Base-by-base conservation (phyloP, 2,888 invertebrate species). In the Troides aeacus region DNA sequence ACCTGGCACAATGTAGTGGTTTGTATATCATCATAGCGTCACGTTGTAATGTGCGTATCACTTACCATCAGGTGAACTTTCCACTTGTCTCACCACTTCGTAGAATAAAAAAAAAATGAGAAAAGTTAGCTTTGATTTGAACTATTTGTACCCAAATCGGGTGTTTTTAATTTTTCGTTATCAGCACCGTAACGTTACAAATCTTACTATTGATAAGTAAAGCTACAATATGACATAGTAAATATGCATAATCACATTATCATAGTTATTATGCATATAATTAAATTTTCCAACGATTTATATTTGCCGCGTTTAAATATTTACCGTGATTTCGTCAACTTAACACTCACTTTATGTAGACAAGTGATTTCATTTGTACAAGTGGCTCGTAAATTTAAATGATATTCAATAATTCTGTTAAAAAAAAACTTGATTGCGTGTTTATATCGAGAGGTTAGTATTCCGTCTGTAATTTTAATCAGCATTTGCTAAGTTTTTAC, bases 361-460 rank as follows among this genome's bases (percentile, higher is more conserved):
- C 53, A 56, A 50, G 57, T 42, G 56, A 36, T 56, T 64, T 5
- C 24, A 57, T 57, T 64, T 24, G 12, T 58, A 58, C 36, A 21
- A 64, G 57, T 24, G 56, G 4, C 57, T 64, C 64, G 17, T 64
- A 39, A 63, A 53, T 53, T 36, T 39, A 57, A 64, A 64, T 56
- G 24, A 15, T 56, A 64, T 64, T 21, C 53, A 61, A 39, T 53
- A 61, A 50, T 36, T 46, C 23, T 66, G 74, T 72, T 76, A 74
- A 74, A 74, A 79, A 79, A 81, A 81, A 81, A 82, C 78, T 2
- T 50, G 10, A 18, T 17, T 50, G 50, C 17, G 2, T 18, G 18
- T 53, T 18, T 5, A 53, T n/a, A 18, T n/a, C 53, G 53, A 53
- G 18, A 12, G 53, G 7, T n/a, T 5, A 53, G 18, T 53, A 53